Evolutionary conservation across 2,888 invertebrate species (phyloP).

Genomic region (Arctia plantaginis): DNA sequence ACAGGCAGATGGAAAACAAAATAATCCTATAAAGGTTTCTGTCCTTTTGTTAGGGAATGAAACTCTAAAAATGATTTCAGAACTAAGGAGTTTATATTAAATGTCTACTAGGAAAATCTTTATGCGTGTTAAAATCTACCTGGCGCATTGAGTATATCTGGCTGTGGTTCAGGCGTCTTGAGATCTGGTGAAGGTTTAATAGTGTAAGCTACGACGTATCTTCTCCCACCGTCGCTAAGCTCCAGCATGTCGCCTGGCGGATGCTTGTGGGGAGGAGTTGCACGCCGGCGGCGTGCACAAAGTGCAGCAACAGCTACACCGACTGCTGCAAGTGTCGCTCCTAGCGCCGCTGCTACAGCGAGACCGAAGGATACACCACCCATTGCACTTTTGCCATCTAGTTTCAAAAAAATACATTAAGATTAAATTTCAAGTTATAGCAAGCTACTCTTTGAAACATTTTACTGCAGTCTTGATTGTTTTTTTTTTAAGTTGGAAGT

Average conservation of each 20-base stretch:
- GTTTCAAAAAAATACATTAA: slow-evolving; percentile 42
- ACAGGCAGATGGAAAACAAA: background rate
- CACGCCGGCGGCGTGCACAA: slow-evolving; percentile 71
- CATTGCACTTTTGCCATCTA: slow-evolving; percentile 90
- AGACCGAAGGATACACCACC: slow-evolving; percentile 91
- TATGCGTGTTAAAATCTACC: slow-evolving; percentile 68
- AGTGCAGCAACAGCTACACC: slow-evolving; percentile 73
- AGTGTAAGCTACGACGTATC: slow-evolving; percentile 95
- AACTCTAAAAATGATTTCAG: no score
- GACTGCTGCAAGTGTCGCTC: slow-evolving; percentile 69
- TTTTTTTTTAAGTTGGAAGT: background rate
- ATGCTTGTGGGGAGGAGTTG: slow-evolving; percentile 76
- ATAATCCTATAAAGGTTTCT: background rate
- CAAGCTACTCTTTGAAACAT: background rate
- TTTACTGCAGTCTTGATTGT: background rate
- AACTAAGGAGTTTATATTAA: no score
- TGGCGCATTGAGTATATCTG: slow-evolving; percentile 93
- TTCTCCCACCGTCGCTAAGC: slow-evolving; percentile 92
- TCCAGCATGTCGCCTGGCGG: slow-evolving; percentile 86
- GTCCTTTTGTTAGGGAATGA: no score
- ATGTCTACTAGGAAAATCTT: no score
- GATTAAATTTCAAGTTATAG: background rate
- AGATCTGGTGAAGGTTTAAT: slow-evolving; percentile 89
- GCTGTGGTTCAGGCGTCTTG: slow-evolving; percentile 89
- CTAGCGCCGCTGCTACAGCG: slow-evolving; percentile 75